Percentiles rank a stretch among this genome's conserved stretches.
phyloP scores from a whole-genome alignment of 2,797 vertebrate genomes.

The Paramormyrops hopkinsi region DNA sequence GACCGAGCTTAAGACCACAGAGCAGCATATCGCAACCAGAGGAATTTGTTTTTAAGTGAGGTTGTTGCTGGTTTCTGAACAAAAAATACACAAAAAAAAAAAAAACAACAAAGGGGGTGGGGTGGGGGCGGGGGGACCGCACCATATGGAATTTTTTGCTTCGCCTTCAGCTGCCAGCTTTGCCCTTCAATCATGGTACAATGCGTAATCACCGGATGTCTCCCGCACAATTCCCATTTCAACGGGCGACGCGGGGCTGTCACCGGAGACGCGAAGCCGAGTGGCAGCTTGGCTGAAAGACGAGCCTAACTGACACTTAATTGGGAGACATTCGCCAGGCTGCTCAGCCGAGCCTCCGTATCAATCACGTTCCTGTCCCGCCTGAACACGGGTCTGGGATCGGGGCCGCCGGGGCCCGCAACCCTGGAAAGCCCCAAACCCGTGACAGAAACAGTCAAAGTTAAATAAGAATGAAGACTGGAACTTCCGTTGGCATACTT shows the following conservation, averaged over 20 bases:
- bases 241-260: constrained; percentile 55
- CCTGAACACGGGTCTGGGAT: background rate
- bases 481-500: background rate
- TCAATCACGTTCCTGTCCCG: constrained; percentile 56
- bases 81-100: constrained; percentile 36
- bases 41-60: constrained; percentile 51
- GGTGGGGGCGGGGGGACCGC: constrained; percentile 23
- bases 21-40: constrained; percentile 59
- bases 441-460: background rate
- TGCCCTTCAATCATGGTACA: constrained; percentile 56
- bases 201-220: constrained; percentile 60
- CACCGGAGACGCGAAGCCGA: constrained; percentile 54
- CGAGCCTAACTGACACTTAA: constrained; percentile 65
- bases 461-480: background rate
- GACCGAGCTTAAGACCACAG: constrained; percentile 59
- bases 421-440: background rate
- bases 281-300: constrained; percentile 57
- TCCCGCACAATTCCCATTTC: constrained; percentile 56
- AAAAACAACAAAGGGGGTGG: constrained; percentile 15
- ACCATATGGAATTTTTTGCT: constrained; percentile 54
- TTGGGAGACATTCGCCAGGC: constrained; percentile 56
- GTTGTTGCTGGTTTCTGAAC: constrained; percentile 39
- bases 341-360: constrained; percentile 61
- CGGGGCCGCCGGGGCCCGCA: background rate
- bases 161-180: constrained; percentile 46